Base-by-base conservation (phyloP, 2,113 vertebrate genomes). In the Merops nubicus region DNA sequence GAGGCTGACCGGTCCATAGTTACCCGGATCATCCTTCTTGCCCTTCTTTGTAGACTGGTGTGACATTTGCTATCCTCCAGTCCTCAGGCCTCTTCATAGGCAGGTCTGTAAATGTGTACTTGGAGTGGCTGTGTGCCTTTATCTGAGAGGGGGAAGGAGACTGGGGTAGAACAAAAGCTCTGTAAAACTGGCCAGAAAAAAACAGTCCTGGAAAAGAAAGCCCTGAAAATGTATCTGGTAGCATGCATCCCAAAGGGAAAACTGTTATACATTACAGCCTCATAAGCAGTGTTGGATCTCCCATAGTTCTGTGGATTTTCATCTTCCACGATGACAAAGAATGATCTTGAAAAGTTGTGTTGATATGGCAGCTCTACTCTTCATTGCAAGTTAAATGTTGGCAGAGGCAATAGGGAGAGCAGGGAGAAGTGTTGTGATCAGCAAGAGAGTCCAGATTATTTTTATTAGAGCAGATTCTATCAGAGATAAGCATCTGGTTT, bases 341-440 rank as follows among this genome's bases (percentile, higher is more conserved):
- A 79, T 26, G 13, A 22, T 34, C n/a, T 57, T 70, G 45, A 42
- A 70, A 82, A 59, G 13, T 31, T 7, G 5, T 5, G 8, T 42
- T 88, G 34, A 29, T 42, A 26, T 19, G 5, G 19, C 34, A 89
- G 31, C 31, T 9, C 59, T 26, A 2, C 18, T 53, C 40, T 47
- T 45, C 0, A 0, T 33, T 57, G 31, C 25, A 75, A 47, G 38
- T 21, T 7, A 15, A 82, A 43, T 23, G 16, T 1, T 64, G 22
- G 34, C 11, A 57, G 36, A 29, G 26, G 25, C 33, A 48, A 23
- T 14, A 31, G 21, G 29, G 19, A 86, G 4, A 72, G 5, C 2
- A 59, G 0, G 2, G 17, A 85, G 20, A 54, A 74, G 40, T 1
- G 1, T 1, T 18, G 5, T 25, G 31, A 64, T 22, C 12, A 82